phyloP scores from a whole-genome alignment of 2,113 vertebrate genomes.

The Syrmaticus mikado region DNA sequence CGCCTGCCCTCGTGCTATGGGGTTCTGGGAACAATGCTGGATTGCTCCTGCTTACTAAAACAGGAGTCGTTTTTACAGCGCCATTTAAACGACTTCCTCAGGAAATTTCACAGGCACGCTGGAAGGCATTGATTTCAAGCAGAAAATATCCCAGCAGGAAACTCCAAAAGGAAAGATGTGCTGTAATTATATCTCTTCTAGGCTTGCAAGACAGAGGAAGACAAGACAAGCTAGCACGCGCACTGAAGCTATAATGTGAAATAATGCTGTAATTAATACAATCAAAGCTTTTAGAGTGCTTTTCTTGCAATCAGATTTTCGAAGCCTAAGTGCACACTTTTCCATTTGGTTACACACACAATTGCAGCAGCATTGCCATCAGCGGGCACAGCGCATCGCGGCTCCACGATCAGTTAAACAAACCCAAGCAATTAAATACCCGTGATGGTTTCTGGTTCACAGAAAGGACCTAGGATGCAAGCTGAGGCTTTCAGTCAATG shows the following conservation, averaged over 20 bases:
- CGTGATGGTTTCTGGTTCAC: neutral
- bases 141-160: constrained; percentile 74
- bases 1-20: neutral
- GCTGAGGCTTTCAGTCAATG: neutral
- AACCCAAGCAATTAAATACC: neutral
- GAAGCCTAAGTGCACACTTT: neutral
- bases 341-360: fast-evolving
- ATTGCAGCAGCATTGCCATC: neutral
- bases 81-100: constrained; percentile 73
- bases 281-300: neutral
- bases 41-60: constrained; percentile 57
- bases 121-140: constrained; percentile 71
- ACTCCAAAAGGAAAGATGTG: constrained; percentile 69
- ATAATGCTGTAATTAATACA: constrained; percentile 33
- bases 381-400: neutral
- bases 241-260: neutral
- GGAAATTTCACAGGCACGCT: constrained; percentile 69
- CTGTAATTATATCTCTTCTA: constrained; percentile 60
- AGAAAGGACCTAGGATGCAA: neutral
- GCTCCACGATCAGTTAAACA: neutral
- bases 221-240: neutral
- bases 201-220: neutral
- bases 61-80: constrained; percentile 44
- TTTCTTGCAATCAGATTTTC: neutral
- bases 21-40: constrained; percentile 46